A percentile compares a stretch with the other conserved stretches of the same genome.
phyloP scores from a whole-genome alignment of 2,797 vertebrate species.

The Knipowitschia caucasica region DNA sequence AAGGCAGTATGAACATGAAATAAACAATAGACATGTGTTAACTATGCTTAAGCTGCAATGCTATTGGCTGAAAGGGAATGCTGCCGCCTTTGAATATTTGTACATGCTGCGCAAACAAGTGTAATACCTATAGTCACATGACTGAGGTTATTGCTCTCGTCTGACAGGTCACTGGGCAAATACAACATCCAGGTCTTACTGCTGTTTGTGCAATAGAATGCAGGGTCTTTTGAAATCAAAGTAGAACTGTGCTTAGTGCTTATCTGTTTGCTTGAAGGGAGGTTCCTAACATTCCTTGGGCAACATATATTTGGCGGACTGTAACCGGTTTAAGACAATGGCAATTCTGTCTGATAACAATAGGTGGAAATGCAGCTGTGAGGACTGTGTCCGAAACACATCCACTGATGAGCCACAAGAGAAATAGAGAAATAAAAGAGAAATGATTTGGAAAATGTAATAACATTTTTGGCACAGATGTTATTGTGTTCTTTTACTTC shows the following conservation, averaged over 20 bases:
- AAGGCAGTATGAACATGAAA: too few relatives aligned
- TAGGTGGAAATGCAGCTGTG: slow-evolving; percentile 71
- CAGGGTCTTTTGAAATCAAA: slow-evolving; percentile 8
- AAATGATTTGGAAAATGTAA: slow-evolving; percentile 33
- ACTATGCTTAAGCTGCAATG: slow-evolving; percentile 10
- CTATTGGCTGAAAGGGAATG: slow-evolving; percentile 42
- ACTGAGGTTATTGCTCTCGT: slow-evolving; percentile 44
- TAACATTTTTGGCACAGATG: slow-evolving; percentile 25
- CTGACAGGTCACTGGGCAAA: slow-evolving; percentile 52
- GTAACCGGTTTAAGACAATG: slow-evolving; percentile 71
- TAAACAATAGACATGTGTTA: slow-evolving; percentile 28
- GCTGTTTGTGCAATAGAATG: background rate
- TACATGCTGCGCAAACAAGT: slow-evolving; percentile 29
- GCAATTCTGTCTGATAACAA: slow-evolving; percentile 68
- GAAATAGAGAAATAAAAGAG: slow-evolving; percentile 46
- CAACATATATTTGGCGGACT: slow-evolving; percentile 62
- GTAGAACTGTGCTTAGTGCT: slow-evolving; percentile 15
- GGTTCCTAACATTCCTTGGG: slow-evolving; percentile 60
- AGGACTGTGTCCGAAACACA: slow-evolving; percentile 47
- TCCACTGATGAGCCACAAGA: slow-evolving; percentile 57
- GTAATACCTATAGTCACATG: slow-evolving; percentile 30
- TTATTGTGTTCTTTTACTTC: slow-evolving; percentile 57
- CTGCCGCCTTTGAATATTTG: slow-evolving; percentile 17
- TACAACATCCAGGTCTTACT: slow-evolving; percentile 14
- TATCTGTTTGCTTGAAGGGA: slow-evolving; percentile 63